Evolutionary conservation across 2,888 invertebrate genomes (phyloP).

Genomic region (Steromphala cineraria): DNA sequence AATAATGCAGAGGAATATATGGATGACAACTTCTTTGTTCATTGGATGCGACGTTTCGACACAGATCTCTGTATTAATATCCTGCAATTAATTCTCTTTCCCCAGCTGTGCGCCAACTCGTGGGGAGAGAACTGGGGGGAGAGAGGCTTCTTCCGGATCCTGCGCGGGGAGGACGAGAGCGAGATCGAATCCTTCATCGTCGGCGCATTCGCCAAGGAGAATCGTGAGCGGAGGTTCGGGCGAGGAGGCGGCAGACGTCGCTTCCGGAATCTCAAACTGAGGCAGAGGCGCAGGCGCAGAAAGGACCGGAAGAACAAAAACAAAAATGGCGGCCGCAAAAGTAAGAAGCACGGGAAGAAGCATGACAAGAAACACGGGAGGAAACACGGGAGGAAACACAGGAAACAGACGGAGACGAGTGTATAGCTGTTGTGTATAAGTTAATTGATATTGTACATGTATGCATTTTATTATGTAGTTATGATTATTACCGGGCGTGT

Average conservation of each 20-base stretch:
- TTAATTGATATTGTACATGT: too few species aligned
- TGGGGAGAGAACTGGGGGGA: conserved; percentile 97
- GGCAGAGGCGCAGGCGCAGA: background rate
- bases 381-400: background rate
- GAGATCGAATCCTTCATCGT: conserved; percentile 93
- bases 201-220: conserved; percentile 81
- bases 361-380: background rate
- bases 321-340: background rate
- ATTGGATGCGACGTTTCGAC: too few species aligned
- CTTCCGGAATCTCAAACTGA: conserved; percentile 3
- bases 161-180: conserved; percentile 89
- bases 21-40: too few species aligned
- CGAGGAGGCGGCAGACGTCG: conserved; percentile 29
- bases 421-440: too few species aligned
- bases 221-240: conserved; percentile 36
- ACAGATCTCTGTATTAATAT: too few species aligned
- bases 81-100: background rate
- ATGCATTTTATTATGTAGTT: too few species aligned
- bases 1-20: too few species aligned
- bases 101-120: conserved; percentile 92
- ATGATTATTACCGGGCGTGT: too few species aligned
- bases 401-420: too few species aligned
- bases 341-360: background rate
- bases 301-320: background rate
- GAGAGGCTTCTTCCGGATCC: conserved; percentile 90